phyloP scores from a whole-genome alignment of 53 echinoderm and acorn worm genomes.

The Temnopleurus reevesii region DNA sequence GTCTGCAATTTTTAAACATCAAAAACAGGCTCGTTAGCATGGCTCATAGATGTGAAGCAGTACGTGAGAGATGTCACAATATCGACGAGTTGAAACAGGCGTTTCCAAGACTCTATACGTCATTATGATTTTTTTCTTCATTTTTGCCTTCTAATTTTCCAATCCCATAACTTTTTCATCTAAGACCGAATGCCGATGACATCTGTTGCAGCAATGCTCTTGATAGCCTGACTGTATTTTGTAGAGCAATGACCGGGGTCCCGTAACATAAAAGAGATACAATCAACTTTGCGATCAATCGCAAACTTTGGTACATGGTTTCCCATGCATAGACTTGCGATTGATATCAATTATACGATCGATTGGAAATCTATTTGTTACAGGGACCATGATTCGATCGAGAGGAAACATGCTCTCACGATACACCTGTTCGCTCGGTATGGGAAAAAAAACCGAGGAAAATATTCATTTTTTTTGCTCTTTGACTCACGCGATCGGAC shows the following conservation, averaged over 20 bases:
- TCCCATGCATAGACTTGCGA: no score
- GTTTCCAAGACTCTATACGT: neutral
- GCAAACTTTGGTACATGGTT: no score
- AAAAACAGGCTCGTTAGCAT: neutral
- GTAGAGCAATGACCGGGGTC: no score
- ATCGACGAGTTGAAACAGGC: neutral
- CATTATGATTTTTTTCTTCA: neutral
- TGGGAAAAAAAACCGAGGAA: no score
- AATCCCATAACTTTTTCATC: neutral
- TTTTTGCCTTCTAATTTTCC: neutral
- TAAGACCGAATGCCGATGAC: neutral
- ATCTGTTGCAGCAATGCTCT: slow-evolving; percentile 19
- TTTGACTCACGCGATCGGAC: no score
- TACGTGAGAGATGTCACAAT: neutral
- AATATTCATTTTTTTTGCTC: no score
- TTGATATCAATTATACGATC: no score
- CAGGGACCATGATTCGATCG: neutral
- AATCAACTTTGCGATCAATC: no score
- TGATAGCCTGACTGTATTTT: neutral
- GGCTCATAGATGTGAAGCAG: no score
- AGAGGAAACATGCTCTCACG: neutral
- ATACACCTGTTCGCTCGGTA: slow-evolving; percentile 8
- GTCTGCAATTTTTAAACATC: neutral
- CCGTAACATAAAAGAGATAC: no score
- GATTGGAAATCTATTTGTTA: neutral